Conservation (phyloP, 2,797 vertebrate genomes). For the Hafferia zeledoni region DNA sequence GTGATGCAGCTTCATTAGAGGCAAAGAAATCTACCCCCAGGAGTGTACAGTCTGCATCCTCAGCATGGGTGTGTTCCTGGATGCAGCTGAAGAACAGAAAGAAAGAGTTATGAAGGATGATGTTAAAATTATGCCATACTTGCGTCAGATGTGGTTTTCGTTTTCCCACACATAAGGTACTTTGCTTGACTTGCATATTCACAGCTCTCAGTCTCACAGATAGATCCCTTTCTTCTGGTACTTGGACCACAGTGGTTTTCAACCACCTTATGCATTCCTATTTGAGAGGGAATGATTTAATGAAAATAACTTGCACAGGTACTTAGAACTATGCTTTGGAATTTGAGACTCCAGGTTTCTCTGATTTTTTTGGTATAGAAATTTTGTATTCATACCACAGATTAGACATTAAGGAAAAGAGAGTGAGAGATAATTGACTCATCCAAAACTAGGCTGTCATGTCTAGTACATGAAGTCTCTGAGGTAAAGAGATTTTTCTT, state of each 20-base stretch:
- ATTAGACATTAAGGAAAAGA: neutral
- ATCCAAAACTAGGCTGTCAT: neutral
- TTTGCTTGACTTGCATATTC: neutral
- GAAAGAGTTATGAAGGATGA: neutral
- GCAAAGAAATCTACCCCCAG: neutral
- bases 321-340: neutral
- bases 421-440: neutral
- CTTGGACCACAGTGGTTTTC: neutral
- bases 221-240: neutral
- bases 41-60: neutral
- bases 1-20: neutral
- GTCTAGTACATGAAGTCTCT: neutral
- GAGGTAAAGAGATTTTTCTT: neutral
- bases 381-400: neutral
- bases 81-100: neutral
- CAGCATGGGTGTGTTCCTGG: neutral
- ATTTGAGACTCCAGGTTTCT: neutral
- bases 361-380: neutral
- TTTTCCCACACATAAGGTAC: neutral
- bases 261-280: neutral
- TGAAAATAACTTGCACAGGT: neutral
- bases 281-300: neutral
- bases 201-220: neutral
- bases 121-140: neutral
- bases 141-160: neutral